Evolutionary conservation across 2,113 vertebrate genomes (phyloP).

Genomic region (Mirza zaza): DNA sequence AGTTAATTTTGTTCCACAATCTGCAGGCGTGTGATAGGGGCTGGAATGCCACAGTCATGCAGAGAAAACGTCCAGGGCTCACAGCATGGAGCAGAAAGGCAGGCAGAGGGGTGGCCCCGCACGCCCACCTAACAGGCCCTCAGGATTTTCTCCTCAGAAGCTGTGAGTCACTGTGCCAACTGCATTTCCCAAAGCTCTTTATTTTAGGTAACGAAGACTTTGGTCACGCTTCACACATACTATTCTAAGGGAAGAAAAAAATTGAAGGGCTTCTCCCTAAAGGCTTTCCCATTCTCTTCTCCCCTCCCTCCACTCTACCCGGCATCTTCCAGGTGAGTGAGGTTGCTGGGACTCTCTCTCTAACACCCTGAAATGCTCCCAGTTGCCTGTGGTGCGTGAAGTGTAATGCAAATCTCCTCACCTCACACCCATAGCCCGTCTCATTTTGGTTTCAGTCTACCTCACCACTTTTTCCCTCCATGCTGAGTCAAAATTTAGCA

Average conservation of each 20-base stretch:
- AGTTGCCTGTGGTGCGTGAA: rapidly evolving
- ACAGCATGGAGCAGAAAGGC: background rate
- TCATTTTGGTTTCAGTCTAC: background rate
- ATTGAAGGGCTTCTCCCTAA: background rate
- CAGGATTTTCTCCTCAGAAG: background rate
- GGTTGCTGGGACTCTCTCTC: background rate
- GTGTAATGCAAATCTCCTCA: rapidly evolving
- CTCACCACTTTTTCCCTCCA: background rate
- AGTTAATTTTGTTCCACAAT: background rate
- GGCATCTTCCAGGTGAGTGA: background rate
- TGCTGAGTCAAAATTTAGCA: background rate
- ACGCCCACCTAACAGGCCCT: background rate
- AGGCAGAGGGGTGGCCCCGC: rapidly evolving
- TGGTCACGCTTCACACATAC: background rate
- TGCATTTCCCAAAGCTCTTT: background rate
- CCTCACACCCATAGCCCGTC: background rate
- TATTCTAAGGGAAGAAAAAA: background rate
- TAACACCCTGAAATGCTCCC: rapidly evolving
- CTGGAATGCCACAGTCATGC: background rate
- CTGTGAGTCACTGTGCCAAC: background rate
- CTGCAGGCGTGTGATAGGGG: background rate
- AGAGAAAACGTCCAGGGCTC: background rate
- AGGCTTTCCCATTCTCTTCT: background rate
- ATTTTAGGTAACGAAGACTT: background rate
- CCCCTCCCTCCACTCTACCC: rapidly evolving